Evolutionary conservation across 2,113 vertebrate genomes (phyloP), one percentile per base, ranked within the genome.

Genomic region (Perca schrenkii): DNA sequence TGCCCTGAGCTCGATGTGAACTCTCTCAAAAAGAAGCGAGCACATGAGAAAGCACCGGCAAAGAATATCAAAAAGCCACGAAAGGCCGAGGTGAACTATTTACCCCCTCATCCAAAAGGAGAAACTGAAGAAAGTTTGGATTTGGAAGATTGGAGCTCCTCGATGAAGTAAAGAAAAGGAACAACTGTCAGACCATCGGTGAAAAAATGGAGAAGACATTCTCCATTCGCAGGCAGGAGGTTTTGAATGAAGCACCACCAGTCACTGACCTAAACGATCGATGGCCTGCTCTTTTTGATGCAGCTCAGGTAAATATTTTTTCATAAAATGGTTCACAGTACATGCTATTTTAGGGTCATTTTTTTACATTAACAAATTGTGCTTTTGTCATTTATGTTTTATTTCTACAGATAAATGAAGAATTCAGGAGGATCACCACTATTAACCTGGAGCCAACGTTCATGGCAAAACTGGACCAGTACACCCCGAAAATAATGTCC

Each of bases 1-100:
- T 78, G 61, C 10, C 74, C 60, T 46, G 74, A 74, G 15, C 75
- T 78, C 17, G 69, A 73, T 5, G 36, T 56, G 3, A 84, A 84
- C 34, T 53, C 54, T 22, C 43, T 53, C 4, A 34, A 0, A 67
- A 83, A 64, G 7, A 84, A 79, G 49, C 0, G 15, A 47, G 0
- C 63, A 46, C 31, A 68, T 54, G 54, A 74, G 6, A 61, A 62
- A 7, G 19, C 47, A 11, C 63, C 62, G 12, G 54, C 54, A 58
- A 79, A 79, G 10, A 79, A 84, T 7, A 3, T 79, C 0, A 83
- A 83, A 53, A 77, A 76, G 21, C 22, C 80, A 36, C 34, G 11
- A 25, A 76, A 40, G 50, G 17, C 31, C 25, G 75, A 84, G 11
- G 75, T 54, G 0, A 79, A 84, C 17, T 79, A 62, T 25, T 47